Percentiles rank a stretch among this genome's conserved stretches.
Conservation (phyloP, 1,140 invertebrate genomes). For the Rhagoletis zephyria region DNA sequence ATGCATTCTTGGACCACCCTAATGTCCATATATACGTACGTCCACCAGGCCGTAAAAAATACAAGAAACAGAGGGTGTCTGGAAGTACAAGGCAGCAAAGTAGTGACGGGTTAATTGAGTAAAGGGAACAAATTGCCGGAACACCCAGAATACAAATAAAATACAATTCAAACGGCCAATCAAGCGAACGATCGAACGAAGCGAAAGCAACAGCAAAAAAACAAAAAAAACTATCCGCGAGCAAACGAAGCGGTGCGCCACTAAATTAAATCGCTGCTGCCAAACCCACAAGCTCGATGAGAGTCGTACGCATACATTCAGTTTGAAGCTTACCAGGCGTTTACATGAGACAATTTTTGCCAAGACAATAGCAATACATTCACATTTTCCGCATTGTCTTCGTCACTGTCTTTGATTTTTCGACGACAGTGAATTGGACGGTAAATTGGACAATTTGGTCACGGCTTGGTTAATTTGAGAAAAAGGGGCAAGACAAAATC, state of each 20-base stretch:
- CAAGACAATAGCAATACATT: no score
- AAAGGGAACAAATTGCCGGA: slow-evolving; percentile 52
- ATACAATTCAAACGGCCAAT: slow-evolving; percentile 47
- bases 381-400: no score
- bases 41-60: background rate
- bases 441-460: no score
- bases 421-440: no score
- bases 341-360: no score
- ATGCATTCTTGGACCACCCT: no score
- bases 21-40: no score
- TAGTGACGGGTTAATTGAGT: slow-evolving; percentile 50
- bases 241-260: slow-evolving; percentile 23
- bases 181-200: background rate
- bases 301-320: background rate
- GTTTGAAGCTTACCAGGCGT: no score
- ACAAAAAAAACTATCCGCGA: background rate
- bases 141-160: slow-evolving; percentile 49
- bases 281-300: slow-evolving; percentile 15
- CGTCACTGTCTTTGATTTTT: no score
- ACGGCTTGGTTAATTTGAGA: no score
- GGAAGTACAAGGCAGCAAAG: background rate
- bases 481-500: no score
- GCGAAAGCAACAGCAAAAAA: background rate
- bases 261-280: slow-evolving; percentile 51
- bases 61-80: background rate